Conservation (phyloP, 2,113 vertebrate genomes). For the Paedocypris sp. region DNA sequence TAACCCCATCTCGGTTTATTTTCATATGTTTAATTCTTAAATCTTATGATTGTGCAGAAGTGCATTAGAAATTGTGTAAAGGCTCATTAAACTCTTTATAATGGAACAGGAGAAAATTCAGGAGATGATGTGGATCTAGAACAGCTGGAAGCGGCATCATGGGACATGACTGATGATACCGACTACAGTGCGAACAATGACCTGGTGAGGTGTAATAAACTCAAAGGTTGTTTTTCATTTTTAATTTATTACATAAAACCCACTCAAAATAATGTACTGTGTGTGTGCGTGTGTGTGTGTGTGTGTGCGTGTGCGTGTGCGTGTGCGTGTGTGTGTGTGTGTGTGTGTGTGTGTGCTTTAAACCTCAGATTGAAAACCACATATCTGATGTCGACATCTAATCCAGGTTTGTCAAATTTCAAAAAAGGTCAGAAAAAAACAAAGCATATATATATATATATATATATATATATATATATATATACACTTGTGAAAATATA, state of each 20-base stretch:
- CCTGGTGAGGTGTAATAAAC: slow-evolving; percentile 65
- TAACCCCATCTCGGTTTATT: neutral
- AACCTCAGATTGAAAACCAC: slow-evolving; percentile 53
- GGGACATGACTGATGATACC: slow-evolving; percentile 85
- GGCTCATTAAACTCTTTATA: slow-evolving; percentile 74
- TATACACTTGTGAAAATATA: too few relatives aligned
- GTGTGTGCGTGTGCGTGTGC: too few relatives aligned
- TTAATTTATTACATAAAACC: too few relatives aligned
- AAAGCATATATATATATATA: too few relatives aligned
- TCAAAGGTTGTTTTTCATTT: neutral
- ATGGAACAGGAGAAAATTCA: slow-evolving; percentile 73
- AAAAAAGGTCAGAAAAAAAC: too few relatives aligned
- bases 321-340: too few relatives aligned
- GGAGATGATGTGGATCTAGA: slow-evolving; percentile 73
- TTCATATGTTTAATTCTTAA: neutral
- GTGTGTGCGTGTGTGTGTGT: too few relatives aligned
- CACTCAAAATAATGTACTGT: too few relatives aligned
- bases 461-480: too few relatives aligned
- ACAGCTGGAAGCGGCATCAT: slow-evolving; percentile 74
- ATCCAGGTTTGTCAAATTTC: slow-evolving; percentile 45
- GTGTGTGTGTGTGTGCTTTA: neutral
- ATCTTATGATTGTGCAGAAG: slow-evolving; percentile 55
- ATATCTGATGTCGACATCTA: slow-evolving; percentile 63
- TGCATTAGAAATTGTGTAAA: slow-evolving; percentile 85
- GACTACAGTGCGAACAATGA: slow-evolving; percentile 82